Evolutionary conservation across 2,888 invertebrate species (phyloP).

Genomic region (Gandaritis pyraliata): DNA sequence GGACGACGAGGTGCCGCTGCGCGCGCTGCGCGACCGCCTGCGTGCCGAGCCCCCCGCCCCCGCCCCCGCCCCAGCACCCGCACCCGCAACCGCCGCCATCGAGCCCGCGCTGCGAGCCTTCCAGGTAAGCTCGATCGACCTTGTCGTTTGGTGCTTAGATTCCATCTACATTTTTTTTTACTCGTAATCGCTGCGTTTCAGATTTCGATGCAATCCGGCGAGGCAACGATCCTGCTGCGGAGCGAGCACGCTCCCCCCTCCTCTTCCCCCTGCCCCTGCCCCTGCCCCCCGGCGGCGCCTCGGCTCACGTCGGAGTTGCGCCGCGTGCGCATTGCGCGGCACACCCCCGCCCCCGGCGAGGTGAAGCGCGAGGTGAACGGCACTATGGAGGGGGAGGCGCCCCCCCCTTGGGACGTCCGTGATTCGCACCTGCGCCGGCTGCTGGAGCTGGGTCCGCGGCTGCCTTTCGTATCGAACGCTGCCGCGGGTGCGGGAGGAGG

Average conservation of each 20-base stretch:
- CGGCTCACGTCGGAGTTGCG: constrained; percentile 46
- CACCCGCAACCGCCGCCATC: not conserved
- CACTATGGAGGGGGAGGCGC: too few relatives aligned
- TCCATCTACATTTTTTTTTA: not conserved
- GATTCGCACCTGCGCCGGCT: constrained; percentile 52
- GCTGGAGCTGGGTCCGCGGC: constrained; percentile 46
- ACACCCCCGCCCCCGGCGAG: constrained; percentile 31
- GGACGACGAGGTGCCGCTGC: constrained; percentile 67
- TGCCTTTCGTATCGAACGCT: constrained; percentile 20
- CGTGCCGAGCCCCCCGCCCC: constrained; percentile 46
- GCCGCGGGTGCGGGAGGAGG: not conserved
- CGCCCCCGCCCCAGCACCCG: constrained; percentile 6
- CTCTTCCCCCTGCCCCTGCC: constrained; percentile 25
- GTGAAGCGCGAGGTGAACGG: constrained; percentile 6
- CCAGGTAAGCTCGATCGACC: constrained; percentile 45
- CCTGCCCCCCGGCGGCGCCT: too few relatives aligned
- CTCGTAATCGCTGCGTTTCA: too few relatives aligned
- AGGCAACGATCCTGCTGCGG: constrained; percentile 68
- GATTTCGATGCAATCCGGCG: constrained; percentile 63
- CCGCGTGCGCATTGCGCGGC: constrained; percentile 46
- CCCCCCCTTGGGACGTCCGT: constrained; percentile 28
- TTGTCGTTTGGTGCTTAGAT: too few relatives aligned
- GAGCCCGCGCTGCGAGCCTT: constrained; percentile 49
- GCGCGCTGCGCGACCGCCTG: constrained; percentile 61
- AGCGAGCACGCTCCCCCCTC: constrained; percentile 62